Conservation (phyloP, 2,888 invertebrate species). For the Apamea crenata region DNA sequence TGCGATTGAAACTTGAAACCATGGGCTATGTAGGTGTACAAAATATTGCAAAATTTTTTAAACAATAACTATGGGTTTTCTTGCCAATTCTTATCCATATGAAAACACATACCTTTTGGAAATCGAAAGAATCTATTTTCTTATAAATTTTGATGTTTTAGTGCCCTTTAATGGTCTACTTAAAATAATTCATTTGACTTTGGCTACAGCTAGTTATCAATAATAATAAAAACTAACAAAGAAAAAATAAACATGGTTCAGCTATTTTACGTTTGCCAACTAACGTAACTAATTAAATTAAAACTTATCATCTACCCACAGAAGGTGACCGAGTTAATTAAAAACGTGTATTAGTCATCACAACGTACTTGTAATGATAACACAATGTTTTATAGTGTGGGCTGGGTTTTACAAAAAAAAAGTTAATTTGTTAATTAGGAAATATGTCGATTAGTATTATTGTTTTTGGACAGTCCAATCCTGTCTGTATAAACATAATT, state of each 20-base stretch:
- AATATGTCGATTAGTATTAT: slow-evolving; percentile 2
- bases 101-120: neutral
- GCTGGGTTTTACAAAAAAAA: neutral
- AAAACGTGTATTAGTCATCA: slow-evolving; percentile 40
- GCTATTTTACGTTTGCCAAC: slow-evolving; percentile 28
- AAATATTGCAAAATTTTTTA: neutral
- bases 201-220: neutral
- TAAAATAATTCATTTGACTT: neutral
- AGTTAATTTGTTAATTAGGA: neutral
- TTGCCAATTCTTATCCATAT: neutral
- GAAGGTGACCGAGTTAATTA: slow-evolving; percentile 47
- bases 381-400: slow-evolving; percentile 2
- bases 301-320: slow-evolving; percentile 25
- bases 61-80: neutral
- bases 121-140: neutral
- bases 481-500: neutral
- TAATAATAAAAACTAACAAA: slow-evolving; percentile 4
- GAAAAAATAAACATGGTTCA: neutral
- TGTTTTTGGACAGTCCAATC: neutral
- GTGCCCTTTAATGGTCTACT: neutral
- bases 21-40: neutral
- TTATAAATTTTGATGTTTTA: neutral
- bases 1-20: neutral
- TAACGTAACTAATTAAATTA: slow-evolving; percentile 48
- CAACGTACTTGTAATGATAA: slow-evolving; percentile 11